Base-by-base conservation (phyloP, 2,797 vertebrate species). In the Sorex maritimensis region DNA sequence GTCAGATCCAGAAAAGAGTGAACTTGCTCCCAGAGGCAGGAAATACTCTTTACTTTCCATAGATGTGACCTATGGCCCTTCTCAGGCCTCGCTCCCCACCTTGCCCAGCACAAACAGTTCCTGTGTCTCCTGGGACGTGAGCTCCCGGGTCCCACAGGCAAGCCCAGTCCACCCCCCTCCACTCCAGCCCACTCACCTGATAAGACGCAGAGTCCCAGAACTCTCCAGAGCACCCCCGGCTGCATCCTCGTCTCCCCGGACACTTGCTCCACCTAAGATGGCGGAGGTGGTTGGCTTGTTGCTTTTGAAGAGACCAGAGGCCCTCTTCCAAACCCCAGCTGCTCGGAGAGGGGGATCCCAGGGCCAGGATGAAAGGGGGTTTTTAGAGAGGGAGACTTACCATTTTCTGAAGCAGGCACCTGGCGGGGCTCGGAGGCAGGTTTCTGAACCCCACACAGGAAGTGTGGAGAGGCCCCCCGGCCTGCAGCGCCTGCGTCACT, bases 381-480 rank as follows among this genome's bases (percentile, higher is more conserved):
- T 65, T 38, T 65, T 41, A n/a, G 10, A n/a, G 49, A 84, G 34
- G 63, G 49, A 95, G n/a, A 91, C 96, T 96, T 95, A 96, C 96
- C 9, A 91, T 95, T 97, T 96, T 96, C 97, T 55, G 81, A 55
- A 81, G 95, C 95, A 80, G 94, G 73, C 82, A 65, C 85, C 83
- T 34, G 21, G 24, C 92, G 61, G 30, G 94, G 86, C 30, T 74
- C 91, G 24, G 23, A 63, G 0, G 94, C 38, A 0, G 75, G 30
- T 2, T 17, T 88, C 67, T 55, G 93, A 83, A 61, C 91, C 89
- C 93, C 19, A 82, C 92, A 90, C 98, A 98, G 98, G 98, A 98
- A 98, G 96, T 96, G 94, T 8, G 0, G 94, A 81, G 95, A 75
- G 91, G 96, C 96, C 91, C 73, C 93, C 91, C 90, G 4, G 79